Percentiles rank a stretch among this genome's conserved stretches.
phyloP scores from a whole-genome alignment of 2,797 vertebrate species.

The Gadopsis bispinosus region DNA sequence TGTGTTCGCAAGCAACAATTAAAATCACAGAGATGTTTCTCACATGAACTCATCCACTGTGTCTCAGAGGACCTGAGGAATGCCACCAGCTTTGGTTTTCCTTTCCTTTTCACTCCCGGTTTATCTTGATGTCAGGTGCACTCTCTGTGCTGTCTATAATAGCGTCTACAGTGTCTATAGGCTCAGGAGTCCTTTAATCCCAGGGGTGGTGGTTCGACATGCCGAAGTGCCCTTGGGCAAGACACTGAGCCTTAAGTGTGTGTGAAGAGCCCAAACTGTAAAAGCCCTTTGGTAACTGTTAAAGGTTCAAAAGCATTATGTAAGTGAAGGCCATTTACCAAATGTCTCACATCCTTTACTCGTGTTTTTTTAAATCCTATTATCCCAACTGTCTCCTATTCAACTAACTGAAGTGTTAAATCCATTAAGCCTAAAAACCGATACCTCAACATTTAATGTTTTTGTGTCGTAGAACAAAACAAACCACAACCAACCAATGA shows the following conservation, averaged over 20 bases:
- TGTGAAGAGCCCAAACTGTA: too few species aligned
- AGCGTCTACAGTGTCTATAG: too few species aligned
- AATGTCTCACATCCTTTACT: not conserved
- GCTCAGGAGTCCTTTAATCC: too few species aligned
- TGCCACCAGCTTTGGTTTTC: not conserved
- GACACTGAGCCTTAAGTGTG: too few species aligned
- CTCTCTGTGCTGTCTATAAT: not conserved
- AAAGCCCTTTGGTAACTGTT: too few species aligned
- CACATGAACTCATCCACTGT: not conserved
- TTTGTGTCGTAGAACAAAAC: not conserved
- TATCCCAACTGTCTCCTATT: not conserved
- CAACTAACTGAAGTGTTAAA: not conserved
- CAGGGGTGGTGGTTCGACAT: too few species aligned
- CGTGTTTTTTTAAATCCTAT: too few species aligned
- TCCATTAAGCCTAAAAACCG: not conserved
- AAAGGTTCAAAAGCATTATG: too few species aligned
- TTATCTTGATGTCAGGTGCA: not conserved
- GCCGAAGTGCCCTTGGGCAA: too few species aligned
- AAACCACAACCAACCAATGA: not conserved
- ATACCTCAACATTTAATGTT: not conserved
- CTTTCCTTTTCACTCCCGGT: not conserved
- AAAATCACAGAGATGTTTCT: conserved; percentile 40
- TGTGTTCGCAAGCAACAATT: not conserved
- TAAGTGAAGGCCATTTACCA: too few species aligned
- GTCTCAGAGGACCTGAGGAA: not conserved